phyloP scores from a whole-genome alignment of 2,888 invertebrate genomes.

The Argyresthia albistria region DNA sequence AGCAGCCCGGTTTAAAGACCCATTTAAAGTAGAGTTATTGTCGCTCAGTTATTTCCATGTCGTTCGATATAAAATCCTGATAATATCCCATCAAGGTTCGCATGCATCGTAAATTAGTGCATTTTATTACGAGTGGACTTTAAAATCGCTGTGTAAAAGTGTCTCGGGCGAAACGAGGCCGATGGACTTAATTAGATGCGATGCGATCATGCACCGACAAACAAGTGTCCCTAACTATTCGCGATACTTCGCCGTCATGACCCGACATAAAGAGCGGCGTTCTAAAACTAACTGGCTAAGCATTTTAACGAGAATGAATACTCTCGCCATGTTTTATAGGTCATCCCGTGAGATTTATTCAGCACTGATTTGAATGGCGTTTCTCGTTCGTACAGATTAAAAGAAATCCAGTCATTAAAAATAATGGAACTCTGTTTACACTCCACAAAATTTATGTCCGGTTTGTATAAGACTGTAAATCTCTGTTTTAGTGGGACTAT shows the following conservation, averaged over 20 bases:
- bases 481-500: constrained; percentile 17
- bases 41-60: constrained; percentile 20
- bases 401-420: constrained; percentile 53
- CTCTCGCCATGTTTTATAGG: constrained; percentile 54
- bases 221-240: not conserved
- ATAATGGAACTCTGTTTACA: constrained; percentile 42
- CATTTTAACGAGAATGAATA: constrained; percentile 56
- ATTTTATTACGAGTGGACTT: constrained; percentile 42
- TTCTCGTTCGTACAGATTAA: constrained; percentile 47
- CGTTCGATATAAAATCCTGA: constrained; percentile 25
- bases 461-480: constrained; percentile 24
- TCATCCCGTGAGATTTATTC: constrained; percentile 58
- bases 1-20: not conserved
- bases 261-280: constrained; percentile 17
- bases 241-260: not conserved
- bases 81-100: constrained; percentile 47
- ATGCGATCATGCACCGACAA: constrained; percentile 8
- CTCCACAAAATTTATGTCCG: constrained; percentile 35
- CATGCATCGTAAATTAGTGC: constrained; percentile 38
- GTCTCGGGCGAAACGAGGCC: constrained; percentile 48
- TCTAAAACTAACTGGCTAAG: constrained; percentile 56
- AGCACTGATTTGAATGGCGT: constrained; percentile 50
- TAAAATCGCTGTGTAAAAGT: constrained; percentile 56
- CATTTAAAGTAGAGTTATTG: constrained; percentile 16
- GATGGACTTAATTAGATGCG: constrained; percentile 57